A percentile compares a stretch with the other conserved stretches of the same genome.
phyloP scores from a whole-genome alignment of 2,888 invertebrate genomes.

The Andricus curvator region DNA sequence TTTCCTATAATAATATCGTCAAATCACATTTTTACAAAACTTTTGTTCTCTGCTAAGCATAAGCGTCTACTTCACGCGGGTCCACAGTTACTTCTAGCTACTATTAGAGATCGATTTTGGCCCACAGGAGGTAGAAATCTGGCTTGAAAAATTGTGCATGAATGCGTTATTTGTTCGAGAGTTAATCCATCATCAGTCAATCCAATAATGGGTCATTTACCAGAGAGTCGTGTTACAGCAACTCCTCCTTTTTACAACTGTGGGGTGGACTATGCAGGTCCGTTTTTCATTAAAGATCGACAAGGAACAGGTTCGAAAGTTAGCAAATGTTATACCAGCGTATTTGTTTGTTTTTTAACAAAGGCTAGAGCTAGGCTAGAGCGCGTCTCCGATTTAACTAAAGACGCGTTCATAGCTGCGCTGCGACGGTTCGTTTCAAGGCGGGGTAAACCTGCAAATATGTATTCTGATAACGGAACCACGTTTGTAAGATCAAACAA shows the following conservation, averaged over 20 bases:
- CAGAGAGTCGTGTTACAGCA: neutral
- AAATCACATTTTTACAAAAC: too few relatives aligned
- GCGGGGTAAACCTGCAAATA: constrained; percentile 33
- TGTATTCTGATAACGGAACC: constrained; percentile 27
- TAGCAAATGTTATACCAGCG: constrained; percentile 27
- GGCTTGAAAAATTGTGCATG: constrained; percentile 35
- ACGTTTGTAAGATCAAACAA: constrained; percentile 33
- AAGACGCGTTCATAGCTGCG: constrained; percentile 19
- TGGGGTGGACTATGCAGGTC: constrained; percentile 34
- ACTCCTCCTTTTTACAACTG: constrained; percentile 25
- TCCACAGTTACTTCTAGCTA: too few relatives aligned
- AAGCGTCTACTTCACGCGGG: too few relatives aligned
- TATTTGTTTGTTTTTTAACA: constrained; percentile 36
- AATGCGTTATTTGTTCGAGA: constrained; percentile 54
- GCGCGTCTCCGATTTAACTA: constrained; percentile 30
- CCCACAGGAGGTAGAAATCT: constrained; percentile 17
- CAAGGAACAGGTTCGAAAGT: constrained; percentile 26
- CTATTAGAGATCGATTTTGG: too few relatives aligned
- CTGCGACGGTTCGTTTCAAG: constrained; percentile 30
- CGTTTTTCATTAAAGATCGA: constrained; percentile 33
- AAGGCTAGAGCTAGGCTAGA: constrained; percentile 22
- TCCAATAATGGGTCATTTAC: constrained; percentile 61
- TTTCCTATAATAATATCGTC: too few relatives aligned
- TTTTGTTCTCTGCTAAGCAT: neutral
- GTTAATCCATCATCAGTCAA: constrained; percentile 45